These are phyloP conservation scores for Stichopus horrens DNA, from an alignment of 53 echinoderm and acorn worm genomes.

Conservation along the genomic window DNA sequence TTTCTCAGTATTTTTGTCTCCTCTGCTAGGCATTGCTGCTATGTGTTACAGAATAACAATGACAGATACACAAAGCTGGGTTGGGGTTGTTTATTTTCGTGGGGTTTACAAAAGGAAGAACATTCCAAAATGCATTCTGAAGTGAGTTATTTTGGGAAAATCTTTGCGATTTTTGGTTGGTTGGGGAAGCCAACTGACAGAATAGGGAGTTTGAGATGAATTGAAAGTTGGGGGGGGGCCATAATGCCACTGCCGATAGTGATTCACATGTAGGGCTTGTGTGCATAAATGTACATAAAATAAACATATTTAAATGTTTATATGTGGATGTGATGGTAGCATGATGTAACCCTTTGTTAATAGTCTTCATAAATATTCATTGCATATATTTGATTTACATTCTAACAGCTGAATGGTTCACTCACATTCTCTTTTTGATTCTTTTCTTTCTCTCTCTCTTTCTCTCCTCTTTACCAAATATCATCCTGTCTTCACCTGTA, in stretches of 20 bases:
- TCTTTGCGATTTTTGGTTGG: too few species aligned
- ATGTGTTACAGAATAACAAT: too few species aligned
- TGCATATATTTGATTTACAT: background rate
- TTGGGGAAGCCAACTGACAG: too few species aligned
- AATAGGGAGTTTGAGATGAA: too few species aligned
- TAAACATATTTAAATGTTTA: too few species aligned
- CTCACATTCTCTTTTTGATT: conserved; percentile 1
- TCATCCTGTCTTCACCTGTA: background rate
- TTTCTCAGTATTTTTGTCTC: too few species aligned
- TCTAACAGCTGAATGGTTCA: conserved; percentile 18
- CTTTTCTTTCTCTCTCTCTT: conserved; percentile 31
- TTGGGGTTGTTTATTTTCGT: too few species aligned
- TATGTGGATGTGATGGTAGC: background rate
- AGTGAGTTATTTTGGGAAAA: too few species aligned
- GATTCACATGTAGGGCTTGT: background rate
- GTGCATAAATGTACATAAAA: background rate
- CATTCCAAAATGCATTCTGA: too few species aligned
- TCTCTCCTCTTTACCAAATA: conserved; percentile 28
- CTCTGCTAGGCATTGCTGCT: too few species aligned
- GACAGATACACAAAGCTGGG: too few species aligned
- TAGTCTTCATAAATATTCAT: conserved; percentile 2
- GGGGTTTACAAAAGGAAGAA: too few species aligned
- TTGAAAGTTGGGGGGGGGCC: background rate
- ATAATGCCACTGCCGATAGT: background rate
- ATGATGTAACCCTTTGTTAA: conserved; percentile 18